Evolutionary conservation across 2,888 invertebrate species (phyloP).

Genomic region (Bruchidius siliquastri): DNA sequence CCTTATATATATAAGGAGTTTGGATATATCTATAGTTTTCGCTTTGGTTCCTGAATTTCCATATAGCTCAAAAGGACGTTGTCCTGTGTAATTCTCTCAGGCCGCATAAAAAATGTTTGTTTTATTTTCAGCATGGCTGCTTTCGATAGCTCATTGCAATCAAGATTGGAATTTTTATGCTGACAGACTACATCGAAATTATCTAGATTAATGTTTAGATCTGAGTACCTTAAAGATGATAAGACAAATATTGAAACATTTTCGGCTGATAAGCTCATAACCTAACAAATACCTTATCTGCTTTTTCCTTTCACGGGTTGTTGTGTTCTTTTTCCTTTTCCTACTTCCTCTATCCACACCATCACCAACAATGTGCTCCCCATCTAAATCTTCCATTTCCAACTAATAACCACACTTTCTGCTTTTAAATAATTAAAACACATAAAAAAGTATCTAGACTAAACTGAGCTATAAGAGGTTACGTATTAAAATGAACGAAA

Average conservation of each 20-base stretch:
- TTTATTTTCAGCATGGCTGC: neutral
- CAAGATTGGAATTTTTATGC: neutral
- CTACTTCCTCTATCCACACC: neutral
- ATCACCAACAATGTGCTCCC: neutral
- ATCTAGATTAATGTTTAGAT: neutral
- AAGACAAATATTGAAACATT: neutral
- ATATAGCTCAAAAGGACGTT: neutral
- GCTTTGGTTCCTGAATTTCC: neutral
- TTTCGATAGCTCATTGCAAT: neutral
- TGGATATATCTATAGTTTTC: too few relatives aligned
- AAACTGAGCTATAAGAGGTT: neutral
- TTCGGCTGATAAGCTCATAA: too few relatives aligned
- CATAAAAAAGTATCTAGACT: neutral
- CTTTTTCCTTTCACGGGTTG: neutral
- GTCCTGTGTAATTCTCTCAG: neutral
- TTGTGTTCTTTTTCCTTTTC: neutral
- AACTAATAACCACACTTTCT: neutral
- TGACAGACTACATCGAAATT: neutral
- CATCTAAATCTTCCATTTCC: neutral
- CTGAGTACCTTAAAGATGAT: neutral
- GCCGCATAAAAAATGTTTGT: neutral
- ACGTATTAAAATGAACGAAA: neutral
- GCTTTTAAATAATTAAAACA: neutral
- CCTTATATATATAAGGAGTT: too few relatives aligned
- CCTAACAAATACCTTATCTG: neutral